Evolutionary conservation across 2,113 vertebrate species (phyloP).

Genomic region (Stercorarius parasiticus): DNA sequence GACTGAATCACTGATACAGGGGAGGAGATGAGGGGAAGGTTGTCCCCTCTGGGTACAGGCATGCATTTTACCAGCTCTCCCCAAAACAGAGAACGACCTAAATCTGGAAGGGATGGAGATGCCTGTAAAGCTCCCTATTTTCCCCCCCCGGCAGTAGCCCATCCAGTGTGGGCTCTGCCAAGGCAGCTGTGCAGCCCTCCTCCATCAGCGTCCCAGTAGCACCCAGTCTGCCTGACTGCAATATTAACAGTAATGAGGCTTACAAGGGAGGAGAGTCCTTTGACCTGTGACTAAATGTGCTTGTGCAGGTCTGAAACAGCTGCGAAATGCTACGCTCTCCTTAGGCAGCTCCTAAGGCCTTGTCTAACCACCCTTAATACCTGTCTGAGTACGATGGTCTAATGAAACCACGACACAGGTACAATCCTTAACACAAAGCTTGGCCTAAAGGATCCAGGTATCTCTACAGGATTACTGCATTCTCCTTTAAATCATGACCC

Average conservation of each 20-base stretch:
- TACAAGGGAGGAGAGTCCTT: background rate
- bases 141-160: too few species aligned
- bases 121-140: background rate
- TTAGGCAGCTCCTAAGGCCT: background rate
- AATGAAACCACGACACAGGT: background rate
- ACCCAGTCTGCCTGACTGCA: background rate
- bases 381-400: background rate
- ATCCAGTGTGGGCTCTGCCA: background rate
- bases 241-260: background rate
- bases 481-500: background rate
- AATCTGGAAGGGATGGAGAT: background rate
- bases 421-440: background rate
- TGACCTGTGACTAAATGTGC: background rate
- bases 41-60: background rate
- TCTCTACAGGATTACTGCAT: background rate
- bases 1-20: background rate
- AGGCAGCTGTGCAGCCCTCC: background rate
- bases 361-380: background rate
- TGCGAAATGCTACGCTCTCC: rapidly evolving
- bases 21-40: background rate
- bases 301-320: background rate
- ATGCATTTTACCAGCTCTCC: background rate
- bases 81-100: background rate
- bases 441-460: background rate
- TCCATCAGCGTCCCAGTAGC: background rate